Percentiles rank a stretch among this genome's conserved stretches.
Evolutionary conservation across 2,888 invertebrate species (phyloP).

Genomic region (Crematogaster levior): DNA sequence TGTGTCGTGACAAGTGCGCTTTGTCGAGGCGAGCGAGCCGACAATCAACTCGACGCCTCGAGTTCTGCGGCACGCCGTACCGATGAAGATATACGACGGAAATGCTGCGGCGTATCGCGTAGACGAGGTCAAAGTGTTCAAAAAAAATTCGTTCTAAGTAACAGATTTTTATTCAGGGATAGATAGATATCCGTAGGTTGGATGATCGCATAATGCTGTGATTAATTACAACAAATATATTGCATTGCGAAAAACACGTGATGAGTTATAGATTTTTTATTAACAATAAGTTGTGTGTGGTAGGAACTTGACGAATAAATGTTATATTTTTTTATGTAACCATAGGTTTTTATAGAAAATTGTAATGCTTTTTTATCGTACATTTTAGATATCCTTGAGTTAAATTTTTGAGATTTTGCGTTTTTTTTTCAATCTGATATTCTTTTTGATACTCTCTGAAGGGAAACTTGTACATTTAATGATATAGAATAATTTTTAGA

Average conservation of each 20-base stretch:
- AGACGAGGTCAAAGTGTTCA: not conserved
- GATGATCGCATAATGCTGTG: too few relatives aligned
- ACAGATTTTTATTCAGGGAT: not conserved
- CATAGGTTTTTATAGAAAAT: not conserved
- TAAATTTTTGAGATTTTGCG: not conserved
- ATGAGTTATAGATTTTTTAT: too few relatives aligned
- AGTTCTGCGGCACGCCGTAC: constrained; percentile 19
- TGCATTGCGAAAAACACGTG: not conserved
- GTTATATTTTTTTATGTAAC: not conserved
- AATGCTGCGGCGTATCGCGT: not conserved
- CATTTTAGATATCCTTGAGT: not conserved
- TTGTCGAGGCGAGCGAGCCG: constrained; percentile 37
- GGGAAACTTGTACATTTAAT: not conserved
- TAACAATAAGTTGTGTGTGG: not conserved
- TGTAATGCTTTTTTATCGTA: not conserved
- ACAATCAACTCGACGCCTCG: constrained; percentile 45
- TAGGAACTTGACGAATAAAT: not conserved
- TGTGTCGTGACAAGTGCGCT: constrained; percentile 46
- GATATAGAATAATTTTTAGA: not conserved
- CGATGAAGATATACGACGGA: constrained; percentile 40
- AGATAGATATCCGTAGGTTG: not conserved
- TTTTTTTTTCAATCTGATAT: not conserved
- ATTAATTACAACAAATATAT: not conserved
- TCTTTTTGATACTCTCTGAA: not conserved
- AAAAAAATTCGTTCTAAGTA: not conserved